Evolutionary conservation across 2,797 vertebrate genomes (phyloP), one percentile per base, ranked within the genome.

Genomic region (Enteromius fasciolatus): DNA sequence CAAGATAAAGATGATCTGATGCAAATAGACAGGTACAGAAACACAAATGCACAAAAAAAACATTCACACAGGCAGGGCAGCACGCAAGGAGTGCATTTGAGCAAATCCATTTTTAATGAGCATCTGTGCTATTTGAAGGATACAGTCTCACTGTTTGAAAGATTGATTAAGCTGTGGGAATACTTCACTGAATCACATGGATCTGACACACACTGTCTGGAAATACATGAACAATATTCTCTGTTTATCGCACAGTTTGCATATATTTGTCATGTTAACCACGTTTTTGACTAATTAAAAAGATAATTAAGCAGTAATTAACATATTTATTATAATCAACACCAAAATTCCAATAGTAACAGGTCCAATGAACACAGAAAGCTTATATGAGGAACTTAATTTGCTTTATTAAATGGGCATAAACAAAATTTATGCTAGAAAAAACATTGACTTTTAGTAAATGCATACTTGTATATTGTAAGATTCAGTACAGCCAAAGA

Each of bases 351-450:
- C 33, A 66, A 44, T 67, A 54, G 41, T 31, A 25, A 76, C 5
- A 14, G 23, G 3, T 39, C 23, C 11, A 87, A 77, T 74, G 36
- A 83, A 59, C 52, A 80, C 64, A 39, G 33, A 48, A 72, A 82
- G 79, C 66, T 33, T 50, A 25, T 77, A 52, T 75, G 54, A 78
- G 63, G 15, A 82, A 84, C 68, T 36, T 50, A 84, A 76, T 82
- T 80, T 28, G 59, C 66, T 88, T 88, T 86, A 89, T 88, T 86
- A 79, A 82, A 87, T 80, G 86, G 70, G 82, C 86, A 88, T 73
- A 78, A 86, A 87, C 78, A 84, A 86, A 83, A 66, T 44, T 63
- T 77, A 83, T 66, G 67, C 82, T 88, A 83, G 81, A 86, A 87
- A 87, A 83, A 63, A 67, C 78, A 83, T 12, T 46, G 39, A 74